These are phyloP conservation scores for Chitala chitala DNA, from an alignment of 2,113 vertebrate species.

Conservation along the genomic window DNA sequence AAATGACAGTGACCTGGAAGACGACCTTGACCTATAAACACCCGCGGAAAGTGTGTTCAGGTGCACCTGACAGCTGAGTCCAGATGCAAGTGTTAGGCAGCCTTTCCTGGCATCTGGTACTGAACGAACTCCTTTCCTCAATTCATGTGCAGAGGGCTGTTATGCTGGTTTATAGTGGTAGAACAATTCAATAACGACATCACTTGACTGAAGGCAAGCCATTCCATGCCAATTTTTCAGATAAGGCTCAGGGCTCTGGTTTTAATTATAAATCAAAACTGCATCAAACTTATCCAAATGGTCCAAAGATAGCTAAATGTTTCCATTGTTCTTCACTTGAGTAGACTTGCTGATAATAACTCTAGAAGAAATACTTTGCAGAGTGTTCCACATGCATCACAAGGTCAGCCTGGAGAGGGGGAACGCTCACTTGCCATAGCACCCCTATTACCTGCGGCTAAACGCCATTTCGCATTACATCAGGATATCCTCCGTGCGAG, in stretches of 20 bases:
- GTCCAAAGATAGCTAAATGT: background rate
- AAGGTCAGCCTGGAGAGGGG: background rate
- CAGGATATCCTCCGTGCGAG: background rate
- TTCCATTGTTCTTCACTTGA: background rate
- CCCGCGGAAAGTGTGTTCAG: constrained; percentile 1
- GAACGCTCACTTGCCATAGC: background rate
- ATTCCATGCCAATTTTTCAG: background rate
- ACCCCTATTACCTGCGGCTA: background rate
- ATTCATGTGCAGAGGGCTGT: background rate
- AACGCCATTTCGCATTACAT: background rate
- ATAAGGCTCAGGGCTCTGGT: background rate
- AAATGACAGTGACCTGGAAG: background rate
- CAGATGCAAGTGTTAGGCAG: background rate
- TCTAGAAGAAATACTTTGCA: background rate
- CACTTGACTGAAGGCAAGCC: background rate
- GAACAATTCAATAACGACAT: background rate
- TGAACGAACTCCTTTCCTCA: background rate
- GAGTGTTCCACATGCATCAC: background rate
- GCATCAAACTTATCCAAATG: background rate
- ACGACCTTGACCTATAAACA: background rate
- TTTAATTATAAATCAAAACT: background rate
- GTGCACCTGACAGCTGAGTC: background rate
- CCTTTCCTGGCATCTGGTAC: background rate
- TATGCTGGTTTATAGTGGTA: background rate
- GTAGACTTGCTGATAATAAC: background rate